phyloP scores from a whole-genome alignment of 2,797 vertebrate genomes.

The Chloroceryle inda region DNA sequence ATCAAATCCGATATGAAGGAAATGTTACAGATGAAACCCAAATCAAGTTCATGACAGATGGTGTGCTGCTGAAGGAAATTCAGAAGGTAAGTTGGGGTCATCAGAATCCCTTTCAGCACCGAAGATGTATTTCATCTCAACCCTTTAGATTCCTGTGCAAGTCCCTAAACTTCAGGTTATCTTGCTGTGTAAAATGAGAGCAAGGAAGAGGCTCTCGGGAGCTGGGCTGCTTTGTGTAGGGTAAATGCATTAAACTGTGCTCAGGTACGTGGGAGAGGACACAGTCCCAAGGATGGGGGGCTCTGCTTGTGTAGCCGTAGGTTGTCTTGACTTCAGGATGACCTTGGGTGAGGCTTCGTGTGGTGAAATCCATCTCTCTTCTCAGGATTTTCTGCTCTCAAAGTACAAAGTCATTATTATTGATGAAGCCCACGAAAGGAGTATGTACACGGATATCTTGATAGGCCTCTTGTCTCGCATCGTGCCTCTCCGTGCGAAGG shows the following conservation, averaged over 20 bases:
- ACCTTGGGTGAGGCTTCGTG: neutral
- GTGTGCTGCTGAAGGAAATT: slow-evolving; percentile 95
- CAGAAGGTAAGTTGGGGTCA: slow-evolving; percentile 85
- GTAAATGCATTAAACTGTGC: neutral
- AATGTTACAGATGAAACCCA: slow-evolving; percentile 91
- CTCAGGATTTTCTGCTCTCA: slow-evolving; percentile 92
- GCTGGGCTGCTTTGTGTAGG: fast-evolving
- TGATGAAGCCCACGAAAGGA: slow-evolving; percentile 95
- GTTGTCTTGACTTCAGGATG: neutral
- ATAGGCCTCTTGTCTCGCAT: slow-evolving; percentile 95
- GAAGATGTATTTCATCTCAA: neutral
- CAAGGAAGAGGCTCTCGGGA: neutral
- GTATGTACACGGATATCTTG: slow-evolving; percentile 95
- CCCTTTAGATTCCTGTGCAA: neutral
- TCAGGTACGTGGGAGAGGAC: neutral
- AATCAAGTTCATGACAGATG: slow-evolving; percentile 99
- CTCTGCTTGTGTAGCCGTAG: neutral
- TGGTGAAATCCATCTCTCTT: neutral
- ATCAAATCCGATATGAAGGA: slow-evolving; percentile 96
- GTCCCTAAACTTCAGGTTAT: neutral
- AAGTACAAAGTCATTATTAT: slow-evolving; percentile 92
- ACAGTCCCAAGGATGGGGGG: fast-evolving
- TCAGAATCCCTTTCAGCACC: neutral
- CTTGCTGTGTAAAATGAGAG: neutral
- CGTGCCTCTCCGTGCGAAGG: slow-evolving; percentile 91